A percentile compares a stretch with the other conserved stretches of the same genome.
Conservation (phyloP, 2,113 vertebrate species). For the Trogon melanurus region DNA sequence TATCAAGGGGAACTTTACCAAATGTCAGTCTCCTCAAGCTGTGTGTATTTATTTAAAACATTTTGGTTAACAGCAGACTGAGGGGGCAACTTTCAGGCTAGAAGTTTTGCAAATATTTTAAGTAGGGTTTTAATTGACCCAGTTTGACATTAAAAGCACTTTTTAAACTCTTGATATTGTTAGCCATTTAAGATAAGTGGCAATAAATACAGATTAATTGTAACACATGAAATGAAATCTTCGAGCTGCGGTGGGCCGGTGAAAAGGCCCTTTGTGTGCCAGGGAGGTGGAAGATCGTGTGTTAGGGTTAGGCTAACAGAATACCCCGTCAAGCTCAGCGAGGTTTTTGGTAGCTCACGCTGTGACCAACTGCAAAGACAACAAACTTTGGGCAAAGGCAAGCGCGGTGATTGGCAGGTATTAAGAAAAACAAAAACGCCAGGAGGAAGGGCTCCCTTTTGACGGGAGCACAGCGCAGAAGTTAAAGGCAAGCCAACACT, state of each 20-base stretch:
- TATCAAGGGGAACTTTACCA: conserved; percentile 21
- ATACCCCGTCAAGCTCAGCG: conserved; percentile 50
- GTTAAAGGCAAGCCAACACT: neutral
- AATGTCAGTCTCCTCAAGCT: conserved; percentile 41
- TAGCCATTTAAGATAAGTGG: conserved; percentile 77
- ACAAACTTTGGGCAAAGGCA: conserved; percentile 69
- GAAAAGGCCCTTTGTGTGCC: conserved; percentile 74
- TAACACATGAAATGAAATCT: conserved; percentile 63
- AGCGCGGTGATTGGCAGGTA: conserved; percentile 47
- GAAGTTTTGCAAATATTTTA: conserved; percentile 74
- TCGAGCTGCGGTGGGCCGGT: neutral
- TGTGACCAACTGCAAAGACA: conserved; percentile 73
- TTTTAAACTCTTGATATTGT: conserved; percentile 75
- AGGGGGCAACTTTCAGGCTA: conserved; percentile 53
- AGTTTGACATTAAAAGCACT: conserved; percentile 76
- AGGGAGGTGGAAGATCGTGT: conserved; percentile 37
- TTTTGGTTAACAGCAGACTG: conserved; percentile 54
- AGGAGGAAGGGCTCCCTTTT: conserved; percentile 28
- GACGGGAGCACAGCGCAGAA: neutral
- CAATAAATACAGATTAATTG: conserved; percentile 79
- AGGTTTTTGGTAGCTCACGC: conserved; percentile 71
- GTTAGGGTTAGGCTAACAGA: conserved; percentile 68
- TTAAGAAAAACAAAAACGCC: conserved; percentile 53
- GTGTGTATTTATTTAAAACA: conserved; percentile 59
- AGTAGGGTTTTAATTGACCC: conserved; percentile 74